Evolutionary conservation across 2,113 vertebrate species (phyloP), one percentile per base, ranked within the genome.

Genomic region (Anoplopoma fimbria): DNA sequence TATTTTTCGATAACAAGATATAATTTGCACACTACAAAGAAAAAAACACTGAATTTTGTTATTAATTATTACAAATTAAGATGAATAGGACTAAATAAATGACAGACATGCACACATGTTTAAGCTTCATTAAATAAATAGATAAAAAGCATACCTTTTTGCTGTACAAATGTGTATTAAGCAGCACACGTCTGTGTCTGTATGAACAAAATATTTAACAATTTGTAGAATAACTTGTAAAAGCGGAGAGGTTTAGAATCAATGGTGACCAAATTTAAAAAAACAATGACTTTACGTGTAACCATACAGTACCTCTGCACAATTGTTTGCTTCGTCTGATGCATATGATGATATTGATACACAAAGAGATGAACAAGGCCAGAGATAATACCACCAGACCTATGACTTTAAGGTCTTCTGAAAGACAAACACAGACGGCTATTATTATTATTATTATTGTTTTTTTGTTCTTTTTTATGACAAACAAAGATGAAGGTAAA

Each of bases 311-410:
- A 95, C 94, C 94, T 94, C 23, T 74, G 42, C 57, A 84, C 4
- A 55, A 55, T 36, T 14, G 33, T 0, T 63, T 10, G 78, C 70
- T 77, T 40, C 13, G 82, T 85, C 69, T 91, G 40, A 84, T 38
- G 86, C 78, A 95, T 21, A 95, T 76, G 60, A 88, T 19, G 29
- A 92, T 4, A 53, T 95, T 95, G 34, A 95, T 21, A 61, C 76
- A 90, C 25, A 94, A 0, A 10, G 95, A 95, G 13, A 94, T 63
- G 1, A 83, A 4, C 74, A 96, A 82, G 73, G 90, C 90, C 75
- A 90, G 4, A 14, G 75, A 87, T 4, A 84, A 62, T 36, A 94
- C n/a, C 23, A 0, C 10, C 77, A 95, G 25, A 14, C 33, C 64
- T 3, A 58, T 0, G 0, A 49, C 0, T 12, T 0, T 0, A 1